These are phyloP conservation scores for Planiliza haematocheilus DNA, from an alignment of 2,113 vertebrate genomes.

Conservation along the genomic window DNA sequence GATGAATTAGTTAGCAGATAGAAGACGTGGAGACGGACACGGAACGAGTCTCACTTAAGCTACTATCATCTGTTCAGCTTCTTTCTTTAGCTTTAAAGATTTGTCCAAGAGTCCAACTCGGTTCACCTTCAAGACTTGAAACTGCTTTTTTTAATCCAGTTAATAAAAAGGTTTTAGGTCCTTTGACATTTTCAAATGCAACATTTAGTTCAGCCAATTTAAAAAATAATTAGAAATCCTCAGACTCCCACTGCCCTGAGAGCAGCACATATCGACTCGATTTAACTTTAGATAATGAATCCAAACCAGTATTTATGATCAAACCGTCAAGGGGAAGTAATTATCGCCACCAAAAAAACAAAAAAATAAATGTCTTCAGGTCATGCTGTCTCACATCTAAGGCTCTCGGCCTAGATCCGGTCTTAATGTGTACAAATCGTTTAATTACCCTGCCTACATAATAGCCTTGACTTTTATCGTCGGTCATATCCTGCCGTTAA, in stretches of 20 bases:
- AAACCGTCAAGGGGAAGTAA: neutral
- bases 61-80: too few species aligned
- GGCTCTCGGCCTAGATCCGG: neutral
- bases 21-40: too few species aligned
- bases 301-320: neutral
- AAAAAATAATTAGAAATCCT: neutral
- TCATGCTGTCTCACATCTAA: neutral
- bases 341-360: neutral
- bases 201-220: too few species aligned
- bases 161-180: too few species aligned
- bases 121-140: too few species aligned
- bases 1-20: too few species aligned
- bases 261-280: neutral
- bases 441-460: neutral
- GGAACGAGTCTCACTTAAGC: too few species aligned
- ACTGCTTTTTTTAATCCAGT: too few species aligned
- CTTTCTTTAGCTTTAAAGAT: too few species aligned
- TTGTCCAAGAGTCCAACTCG: too few species aligned
- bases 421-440: conserved; percentile 33
- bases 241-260: neutral
- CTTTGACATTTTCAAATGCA: too few species aligned
- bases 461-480: conserved; percentile 21
- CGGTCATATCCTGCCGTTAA: conserved; percentile 33
- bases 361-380: neutral
- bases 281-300: neutral